Evolutionary conservation across 1,140 invertebrate species (phyloP).

Genomic region (Zaprionus taronus): DNA sequence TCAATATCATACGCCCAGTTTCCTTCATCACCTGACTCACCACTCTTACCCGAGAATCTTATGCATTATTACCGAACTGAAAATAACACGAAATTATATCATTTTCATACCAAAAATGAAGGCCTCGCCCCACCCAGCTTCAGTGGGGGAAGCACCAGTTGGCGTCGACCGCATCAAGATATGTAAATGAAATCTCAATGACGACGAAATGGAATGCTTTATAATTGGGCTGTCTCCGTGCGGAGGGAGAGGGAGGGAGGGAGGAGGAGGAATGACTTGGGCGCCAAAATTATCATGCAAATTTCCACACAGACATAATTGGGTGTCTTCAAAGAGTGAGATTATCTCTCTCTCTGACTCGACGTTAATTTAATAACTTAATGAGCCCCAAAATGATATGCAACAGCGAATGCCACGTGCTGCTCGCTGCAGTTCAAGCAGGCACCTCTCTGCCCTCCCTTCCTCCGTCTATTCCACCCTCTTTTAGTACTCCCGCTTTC

Average conservation of each 20-base stretch:
- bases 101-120: conserved; percentile 2
- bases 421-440: conserved; percentile 3
- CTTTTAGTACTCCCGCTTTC: background rate
- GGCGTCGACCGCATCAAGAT: conserved; percentile 2
- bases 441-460: background rate
- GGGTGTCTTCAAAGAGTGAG: conserved; percentile 13
- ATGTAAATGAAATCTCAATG: conserved; percentile 59
- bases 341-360: conserved; percentile 5
- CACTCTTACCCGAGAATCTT: background rate
- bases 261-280: conserved; percentile 30
- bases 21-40: background rate
- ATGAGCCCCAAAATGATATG: conserved; percentile 52
- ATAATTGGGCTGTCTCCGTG: conserved; percentile 49
- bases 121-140: background rate
- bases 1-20: background rate
- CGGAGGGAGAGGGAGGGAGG: conserved; percentile 11
- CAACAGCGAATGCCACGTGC: conserved; percentile 37
- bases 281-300: conserved; percentile 53
- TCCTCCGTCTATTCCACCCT: background rate
- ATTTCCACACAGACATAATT: conserved; percentile 46
- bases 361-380: conserved; percentile 67
- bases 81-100: background rate
- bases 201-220: conserved; percentile 44
- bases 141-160: background rate
- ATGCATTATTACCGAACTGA: background rate